Evolutionary conservation across 1,140 invertebrate genomes (phyloP), one percentile per base, ranked within the genome.

Genomic region (Bombus waltoni): DNA sequence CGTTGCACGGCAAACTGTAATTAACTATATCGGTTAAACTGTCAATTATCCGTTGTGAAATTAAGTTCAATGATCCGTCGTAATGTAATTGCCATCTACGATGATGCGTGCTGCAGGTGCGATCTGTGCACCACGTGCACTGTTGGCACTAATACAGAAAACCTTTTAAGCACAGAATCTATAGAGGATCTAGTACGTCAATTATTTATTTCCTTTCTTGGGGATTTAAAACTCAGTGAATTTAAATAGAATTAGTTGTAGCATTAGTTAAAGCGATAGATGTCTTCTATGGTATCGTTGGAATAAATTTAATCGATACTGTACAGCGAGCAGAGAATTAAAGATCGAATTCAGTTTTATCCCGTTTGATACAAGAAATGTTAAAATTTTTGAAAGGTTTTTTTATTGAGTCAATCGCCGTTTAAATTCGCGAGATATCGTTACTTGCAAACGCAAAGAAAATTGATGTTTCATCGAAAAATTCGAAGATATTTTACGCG

Each of bases 61-160:
- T 89, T 81, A 84, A 91, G 90, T 91, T 91, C 88, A 91, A 91
- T 44, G 90, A 88, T 91, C 90, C 53, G 74, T 38, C 25, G 70
- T 74, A 77, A 81, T 85, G 65, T 75, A 85, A 89, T 82, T 79
- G 66, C 68, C 70, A 85, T 82, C 78, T 57, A 11, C 35, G 65
- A 81, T 79, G 80, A 84, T 80, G 53, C 72, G 47, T 57, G 35
- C 25, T 25, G 80, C 82, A 87, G 85, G 85, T 87, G 81, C 71
- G 59, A 65, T 22, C 11, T 11, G 3, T 78, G 10, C 25, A 72
- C 38, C 40, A 38, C 5, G 80, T 72, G 47, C 18, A 35, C 28
- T 9, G 8, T 35, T 35, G 42, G 57, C 35, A 70, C 59, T 65
- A 38, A 68, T 76, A 38, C 32, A 35, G n/a, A 47, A 35, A 47